Percentiles rank a stretch among this genome's conserved stretches.
These are phyloP conservation scores for Allophyes oxyacanthae DNA, from an alignment of 2,888 invertebrate genomes.

Conservation along the genomic window DNA sequence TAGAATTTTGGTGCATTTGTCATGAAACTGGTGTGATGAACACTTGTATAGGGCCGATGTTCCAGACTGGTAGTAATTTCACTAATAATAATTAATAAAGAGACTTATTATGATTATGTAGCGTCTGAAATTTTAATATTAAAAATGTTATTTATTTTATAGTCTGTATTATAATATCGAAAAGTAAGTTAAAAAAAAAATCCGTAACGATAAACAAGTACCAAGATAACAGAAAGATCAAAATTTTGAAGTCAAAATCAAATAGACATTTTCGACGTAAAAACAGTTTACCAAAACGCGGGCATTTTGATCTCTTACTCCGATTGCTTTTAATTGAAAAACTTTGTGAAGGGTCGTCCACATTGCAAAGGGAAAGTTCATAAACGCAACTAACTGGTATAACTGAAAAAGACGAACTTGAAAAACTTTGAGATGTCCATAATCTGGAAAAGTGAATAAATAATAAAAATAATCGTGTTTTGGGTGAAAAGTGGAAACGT, in stretches of 20 bases:
- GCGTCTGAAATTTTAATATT: no score
- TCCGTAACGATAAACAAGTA: conserved; percentile 4
- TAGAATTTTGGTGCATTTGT: conserved; percentile 6
- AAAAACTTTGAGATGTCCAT: conserved; percentile 12
- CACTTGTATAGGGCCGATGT: neutral
- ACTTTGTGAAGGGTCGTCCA: conserved; percentile 59
- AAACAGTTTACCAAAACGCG: conserved; percentile 52
- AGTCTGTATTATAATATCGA: no score
- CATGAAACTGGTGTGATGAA: neutral
- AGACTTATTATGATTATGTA: no score
- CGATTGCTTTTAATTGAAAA: conserved; percentile 71
- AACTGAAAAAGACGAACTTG: conserved; percentile 32
- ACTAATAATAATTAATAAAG: no score
- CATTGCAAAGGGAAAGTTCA: conserved; percentile 36
- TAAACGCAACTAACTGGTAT: conserved; percentile 36
- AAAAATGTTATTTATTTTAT: no score
- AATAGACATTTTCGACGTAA: conserved; percentile 37
- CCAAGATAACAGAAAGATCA: conserved; percentile 15
- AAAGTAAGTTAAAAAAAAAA: no score
- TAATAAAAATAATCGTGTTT: neutral
- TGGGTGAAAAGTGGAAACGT: no score
- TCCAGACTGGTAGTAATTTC: no score
- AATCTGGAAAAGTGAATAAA: conserved; percentile 6
- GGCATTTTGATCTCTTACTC: conserved; percentile 61
- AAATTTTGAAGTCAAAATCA: conserved; percentile 27